Conservation (phyloP, 2,797 vertebrate genomes). For the Aeoliscus strigatus region DNA sequence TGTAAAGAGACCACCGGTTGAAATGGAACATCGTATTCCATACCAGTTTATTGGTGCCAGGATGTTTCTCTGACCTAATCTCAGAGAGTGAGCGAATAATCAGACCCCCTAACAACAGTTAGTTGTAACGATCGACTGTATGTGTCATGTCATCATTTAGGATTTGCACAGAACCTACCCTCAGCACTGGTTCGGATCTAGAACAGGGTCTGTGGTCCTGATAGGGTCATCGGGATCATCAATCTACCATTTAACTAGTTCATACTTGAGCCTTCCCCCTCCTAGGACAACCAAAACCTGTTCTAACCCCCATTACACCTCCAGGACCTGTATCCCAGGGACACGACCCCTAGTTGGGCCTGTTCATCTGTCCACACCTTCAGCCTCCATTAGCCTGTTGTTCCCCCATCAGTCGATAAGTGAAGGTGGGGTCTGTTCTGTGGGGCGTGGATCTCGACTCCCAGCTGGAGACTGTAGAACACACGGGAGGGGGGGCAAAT, state of each 20-base stretch:
- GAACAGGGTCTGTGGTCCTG: neutral
- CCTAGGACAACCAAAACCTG: slow-evolving; percentile 14
- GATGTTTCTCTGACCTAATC: too few relatives aligned
- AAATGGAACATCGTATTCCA: too few relatives aligned
- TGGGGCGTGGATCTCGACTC: slow-evolving; percentile 64
- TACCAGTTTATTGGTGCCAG: too few relatives aligned
- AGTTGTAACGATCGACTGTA: too few relatives aligned
- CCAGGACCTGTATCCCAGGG: slow-evolving; percentile 3
- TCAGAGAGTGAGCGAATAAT: too few relatives aligned
- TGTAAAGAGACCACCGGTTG: too few relatives aligned
- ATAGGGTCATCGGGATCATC: neutral
- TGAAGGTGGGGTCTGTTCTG: slow-evolving; percentile 54
- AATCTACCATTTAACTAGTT: too few relatives aligned
- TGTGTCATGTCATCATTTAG: too few relatives aligned
- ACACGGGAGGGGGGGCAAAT: slow-evolving; percentile 1
- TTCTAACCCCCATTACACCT: slow-evolving; percentile 7
- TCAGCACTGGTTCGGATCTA: neutral
- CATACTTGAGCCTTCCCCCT: slow-evolving; percentile 1
- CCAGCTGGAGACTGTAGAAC: slow-evolving; percentile 69
- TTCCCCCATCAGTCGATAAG: slow-evolving; percentile 57
- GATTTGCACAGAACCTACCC: too few relatives aligned
- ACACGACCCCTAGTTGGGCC: neutral
- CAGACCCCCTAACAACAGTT: too few relatives aligned
- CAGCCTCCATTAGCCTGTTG: slow-evolving; percentile 30
- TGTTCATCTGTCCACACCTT: slow-evolving; percentile 4